phyloP scores from a whole-genome alignment of 2,888 invertebrate genomes.

The Lepidochitona cinerea region DNA sequence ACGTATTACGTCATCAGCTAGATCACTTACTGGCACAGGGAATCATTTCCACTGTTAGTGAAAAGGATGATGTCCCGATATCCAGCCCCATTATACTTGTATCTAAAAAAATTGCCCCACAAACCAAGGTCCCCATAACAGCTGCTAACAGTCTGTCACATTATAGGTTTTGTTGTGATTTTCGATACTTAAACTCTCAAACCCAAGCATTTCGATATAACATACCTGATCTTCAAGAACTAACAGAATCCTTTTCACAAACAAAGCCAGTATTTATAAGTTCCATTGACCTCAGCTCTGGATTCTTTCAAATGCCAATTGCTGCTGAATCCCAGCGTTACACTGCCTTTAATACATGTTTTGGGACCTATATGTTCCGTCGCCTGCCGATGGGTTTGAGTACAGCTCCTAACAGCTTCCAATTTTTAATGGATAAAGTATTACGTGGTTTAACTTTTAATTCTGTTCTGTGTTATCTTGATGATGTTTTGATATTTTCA shows the following conservation, averaged over 20 bases:
- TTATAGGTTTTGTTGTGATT: conserved; percentile 13
- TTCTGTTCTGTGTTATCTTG: conserved; percentile 10
- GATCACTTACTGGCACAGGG: conserved; percentile 8
- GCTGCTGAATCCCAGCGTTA: neutral
- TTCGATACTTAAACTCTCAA: conserved; percentile 6
- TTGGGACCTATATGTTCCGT: conserved; percentile 11
- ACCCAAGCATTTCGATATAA: conserved; percentile 5
- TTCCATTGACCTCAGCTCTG: conserved; percentile 10
- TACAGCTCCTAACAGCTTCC: conserved; percentile 7
- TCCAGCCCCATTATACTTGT: conserved; percentile 5
- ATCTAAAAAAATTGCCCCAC: neutral
- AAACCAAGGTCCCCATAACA: neutral
- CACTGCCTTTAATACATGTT: neutral
- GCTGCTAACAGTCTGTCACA: neutral
- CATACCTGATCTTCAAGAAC: conserved; percentile 9
- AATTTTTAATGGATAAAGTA: conserved; percentile 9
- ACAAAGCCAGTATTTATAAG: conserved; percentile 7
- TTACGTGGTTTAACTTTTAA: conserved; percentile 4
- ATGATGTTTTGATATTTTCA: conserved; percentile 9
- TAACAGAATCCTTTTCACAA: neutral
- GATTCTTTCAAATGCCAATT: conserved; percentile 13
- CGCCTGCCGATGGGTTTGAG: conserved; percentile 2
- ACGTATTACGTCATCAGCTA: conserved; percentile 7
- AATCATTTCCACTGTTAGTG: conserved; percentile 3
- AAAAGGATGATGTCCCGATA: conserved; percentile 2